phyloP scores from a whole-genome alignment of 64 coral and sea anemone species.

The Dendrophyllia cribrosa region DNA sequence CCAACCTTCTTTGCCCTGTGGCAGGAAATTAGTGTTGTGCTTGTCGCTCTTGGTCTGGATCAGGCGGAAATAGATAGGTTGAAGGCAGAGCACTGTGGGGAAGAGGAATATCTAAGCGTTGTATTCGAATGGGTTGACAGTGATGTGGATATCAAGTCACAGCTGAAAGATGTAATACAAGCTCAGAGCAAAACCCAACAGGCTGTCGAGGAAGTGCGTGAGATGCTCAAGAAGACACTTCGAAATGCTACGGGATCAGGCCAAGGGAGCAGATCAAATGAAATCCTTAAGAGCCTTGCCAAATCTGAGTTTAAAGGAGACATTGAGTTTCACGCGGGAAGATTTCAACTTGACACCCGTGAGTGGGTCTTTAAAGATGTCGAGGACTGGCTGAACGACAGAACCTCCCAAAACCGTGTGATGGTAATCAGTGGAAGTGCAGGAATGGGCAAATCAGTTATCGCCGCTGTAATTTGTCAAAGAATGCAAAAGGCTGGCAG shows the following conservation, averaged over 20 bases:
- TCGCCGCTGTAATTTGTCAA: conserved; percentile 57
- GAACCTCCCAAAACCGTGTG: background rate
- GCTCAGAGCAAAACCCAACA: background rate
- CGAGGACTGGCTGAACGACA: background rate
- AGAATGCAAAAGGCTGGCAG: conserved; percentile 11
- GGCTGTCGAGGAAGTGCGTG: background rate
- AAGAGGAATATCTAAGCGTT: background rate
- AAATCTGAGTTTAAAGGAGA: conserved; percentile 10
- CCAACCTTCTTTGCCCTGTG: conserved; percentile 1
- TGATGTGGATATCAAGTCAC: background rate
- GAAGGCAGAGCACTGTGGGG: conserved; percentile 26
- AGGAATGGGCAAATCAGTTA: conserved; percentile 73
- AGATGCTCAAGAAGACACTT: background rate
- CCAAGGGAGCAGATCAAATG: background rate
- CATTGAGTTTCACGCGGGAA: background rate
- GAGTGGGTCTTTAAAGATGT: background rate
- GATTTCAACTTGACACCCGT: background rate
- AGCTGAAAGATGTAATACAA: background rate
- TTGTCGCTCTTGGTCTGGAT: conserved; percentile 40
- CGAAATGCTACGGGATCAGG: background rate
- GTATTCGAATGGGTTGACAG: conserved; percentile 9
- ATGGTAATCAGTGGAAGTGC: conserved; percentile 53
- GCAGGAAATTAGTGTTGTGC: background rate
- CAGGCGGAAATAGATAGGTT: background rate
- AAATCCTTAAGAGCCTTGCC: background rate